phyloP scores from a whole-genome alignment of 2,888 invertebrate genomes.

The Brachylomia viminalis region DNA sequence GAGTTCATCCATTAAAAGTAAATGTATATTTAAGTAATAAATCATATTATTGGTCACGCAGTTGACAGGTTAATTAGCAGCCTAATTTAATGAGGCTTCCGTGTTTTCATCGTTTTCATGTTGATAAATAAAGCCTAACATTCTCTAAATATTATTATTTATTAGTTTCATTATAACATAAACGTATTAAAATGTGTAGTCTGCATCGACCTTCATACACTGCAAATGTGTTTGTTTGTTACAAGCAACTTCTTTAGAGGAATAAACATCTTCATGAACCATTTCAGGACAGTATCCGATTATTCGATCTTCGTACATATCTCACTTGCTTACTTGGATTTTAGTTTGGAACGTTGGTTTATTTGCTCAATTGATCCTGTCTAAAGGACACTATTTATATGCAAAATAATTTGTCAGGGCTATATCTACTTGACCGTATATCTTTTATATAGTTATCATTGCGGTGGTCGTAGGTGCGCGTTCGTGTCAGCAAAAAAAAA shows the following conservation, averaged over 20 bases:
- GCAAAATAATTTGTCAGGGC: not conserved
- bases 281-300: slow-evolving; percentile 7
- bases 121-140: not conserved
- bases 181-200: slow-evolving; percentile 19
- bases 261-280: slow-evolving; percentile 25
- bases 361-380: not conserved
- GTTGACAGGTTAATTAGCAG: slow-evolving; percentile 44
- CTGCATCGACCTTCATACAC: slow-evolving; percentile 1
- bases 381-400: not conserved
- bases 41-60: slow-evolving; percentile 37
- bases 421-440: not conserved
- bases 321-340: not conserved
- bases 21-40: slow-evolving; percentile 25
- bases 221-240: slow-evolving; percentile 47
- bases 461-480: no score
- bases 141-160: not conserved
- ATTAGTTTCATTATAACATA: slow-evolving; percentile 3
- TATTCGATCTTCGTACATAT: slow-evolving; percentile 10
- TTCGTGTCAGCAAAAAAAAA: not conserved
- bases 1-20: slow-evolving; percentile 10
- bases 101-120: slow-evolving; percentile 24
- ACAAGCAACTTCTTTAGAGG: slow-evolving; percentile 17
- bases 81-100: slow-evolving; percentile 35
- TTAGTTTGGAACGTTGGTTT: not conserved
- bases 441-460: not conserved